Evolutionary conservation across 2,113 vertebrate species (phyloP), one percentile per base, ranked within the genome.

Genomic region (Melanerpes formicivorus): DNA sequence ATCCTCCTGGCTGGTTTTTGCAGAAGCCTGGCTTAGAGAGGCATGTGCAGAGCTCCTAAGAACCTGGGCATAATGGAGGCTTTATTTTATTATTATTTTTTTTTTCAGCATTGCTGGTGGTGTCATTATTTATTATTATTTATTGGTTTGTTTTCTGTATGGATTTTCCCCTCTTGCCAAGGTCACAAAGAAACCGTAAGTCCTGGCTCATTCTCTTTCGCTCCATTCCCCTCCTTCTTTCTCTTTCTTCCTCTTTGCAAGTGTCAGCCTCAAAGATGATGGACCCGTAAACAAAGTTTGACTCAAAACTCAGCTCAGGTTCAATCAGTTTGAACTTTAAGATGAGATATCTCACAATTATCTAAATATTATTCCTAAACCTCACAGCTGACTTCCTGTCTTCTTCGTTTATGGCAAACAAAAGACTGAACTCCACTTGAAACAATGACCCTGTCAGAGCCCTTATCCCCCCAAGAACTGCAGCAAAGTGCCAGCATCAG

Each of bases 321-420:
- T 98, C 97, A 96, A 95, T 95, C 95, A 81, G 92, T 96, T 93
- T 93, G 91, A 96, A 97, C 95, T 93, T 96, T 95, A 93, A 96
- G 97, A 98, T 95, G 97, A 97, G 97, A 97, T 97, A 96, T 95
- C 96, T 95, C 82, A 93, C 94, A 96, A 96, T 97, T 95, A 97
- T 97, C 97, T 96, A 97, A 98, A 98, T 98, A 98, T 97, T 98
- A 97, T 97, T 97, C 95, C 95, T 95, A 95, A 96, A 97, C 92
- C 96, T 97, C 93, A 92, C 95, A 93, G 94, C 96, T 97, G 96
- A 97, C 96, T 97, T 97, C 96, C 97, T 94, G 94, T 97, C 95
- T 88, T 95, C 97, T 96, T 97, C 96, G 25, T 92, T 95, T 93
- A 96, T 87, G 94, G 95, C 94, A 90, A 96, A 95, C 85, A 93